These are phyloP conservation scores for Puffinus mauretanicus DNA, from an alignment of 2,113 vertebrate species.

Conservation along the genomic window DNA sequence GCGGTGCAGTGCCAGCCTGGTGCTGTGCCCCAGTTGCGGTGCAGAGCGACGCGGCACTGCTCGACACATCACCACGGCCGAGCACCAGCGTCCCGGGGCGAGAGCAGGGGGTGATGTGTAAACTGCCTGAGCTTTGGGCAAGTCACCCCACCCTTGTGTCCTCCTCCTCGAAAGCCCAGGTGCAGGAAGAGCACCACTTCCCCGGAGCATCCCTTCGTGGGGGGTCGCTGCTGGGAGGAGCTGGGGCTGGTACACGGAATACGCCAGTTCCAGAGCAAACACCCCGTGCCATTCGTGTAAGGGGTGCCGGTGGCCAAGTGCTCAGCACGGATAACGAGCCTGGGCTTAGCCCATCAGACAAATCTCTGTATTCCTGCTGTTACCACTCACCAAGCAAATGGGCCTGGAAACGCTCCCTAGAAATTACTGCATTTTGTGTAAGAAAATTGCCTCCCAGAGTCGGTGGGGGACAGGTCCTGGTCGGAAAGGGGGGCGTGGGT, in stretches of 20 bases:
- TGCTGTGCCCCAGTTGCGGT: background rate
- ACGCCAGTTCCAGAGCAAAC: background rate
- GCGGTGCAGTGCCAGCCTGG: background rate
- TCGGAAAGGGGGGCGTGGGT: background rate
- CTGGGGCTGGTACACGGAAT: too few species aligned
- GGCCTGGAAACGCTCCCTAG: background rate
- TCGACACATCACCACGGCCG: rapidly evolving
- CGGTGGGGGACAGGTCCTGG: too few species aligned
- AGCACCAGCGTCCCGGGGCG: background rate
- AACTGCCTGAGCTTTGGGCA: background rate
- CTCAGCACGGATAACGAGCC: rapidly evolving
- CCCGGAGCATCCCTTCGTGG: background rate
- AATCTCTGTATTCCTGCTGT: background rate
- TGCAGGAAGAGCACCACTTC: background rate
- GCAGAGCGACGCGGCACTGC: background rate
- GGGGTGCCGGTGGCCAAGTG: background rate
- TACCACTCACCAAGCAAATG: too few species aligned
- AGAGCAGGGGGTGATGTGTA: too few species aligned
- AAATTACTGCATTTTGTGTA: background rate
- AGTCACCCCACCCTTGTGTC: background rate
- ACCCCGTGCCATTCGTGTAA: rapidly evolving
- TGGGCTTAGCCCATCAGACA: background rate
- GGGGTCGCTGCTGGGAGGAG: background rate
- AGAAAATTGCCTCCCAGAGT: background rate
- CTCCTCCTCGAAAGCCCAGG: background rate